Evolutionary conservation across 2,797 vertebrate species (phyloP).

Genomic region (Aphelocoma californica): DNA sequence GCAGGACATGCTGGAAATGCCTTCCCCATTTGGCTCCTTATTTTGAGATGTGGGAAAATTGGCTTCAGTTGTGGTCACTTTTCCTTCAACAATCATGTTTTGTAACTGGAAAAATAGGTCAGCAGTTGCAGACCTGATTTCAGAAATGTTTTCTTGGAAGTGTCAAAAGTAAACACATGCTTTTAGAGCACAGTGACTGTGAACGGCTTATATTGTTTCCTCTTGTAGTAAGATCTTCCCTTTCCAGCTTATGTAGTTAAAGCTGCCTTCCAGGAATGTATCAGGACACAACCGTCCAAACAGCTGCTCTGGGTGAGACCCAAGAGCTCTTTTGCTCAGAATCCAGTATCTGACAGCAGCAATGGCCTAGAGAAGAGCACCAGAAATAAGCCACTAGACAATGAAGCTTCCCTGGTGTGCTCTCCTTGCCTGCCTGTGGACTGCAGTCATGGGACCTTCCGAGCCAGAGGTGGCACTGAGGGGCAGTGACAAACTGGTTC

Average conservation of each 20-base stretch:
- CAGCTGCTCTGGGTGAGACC: background rate
- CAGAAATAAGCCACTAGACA: background rate
- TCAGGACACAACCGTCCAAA: background rate
- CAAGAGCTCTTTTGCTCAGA: background rate
- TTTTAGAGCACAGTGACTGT: background rate
- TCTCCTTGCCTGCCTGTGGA: background rate
- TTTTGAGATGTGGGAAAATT: background rate
- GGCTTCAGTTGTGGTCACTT: background rate
- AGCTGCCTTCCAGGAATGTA: background rate
- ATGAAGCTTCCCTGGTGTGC: background rate
- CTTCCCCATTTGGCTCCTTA: background rate
- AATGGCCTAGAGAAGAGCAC: background rate
- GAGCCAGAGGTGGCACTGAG: background rate
- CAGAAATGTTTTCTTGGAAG: background rate
- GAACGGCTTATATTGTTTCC: background rate
- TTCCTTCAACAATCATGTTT: background rate
- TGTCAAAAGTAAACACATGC: background rate
- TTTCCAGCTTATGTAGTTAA: background rate
- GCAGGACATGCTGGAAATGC: background rate
- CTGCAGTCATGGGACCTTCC: background rate
- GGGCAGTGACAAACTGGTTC: background rate
- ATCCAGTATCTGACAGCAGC: background rate
- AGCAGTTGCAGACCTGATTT: background rate
- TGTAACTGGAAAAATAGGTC: background rate
- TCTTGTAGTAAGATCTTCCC: background rate